Conservation (phyloP, 2,888 invertebrate species). For the Cryptocephalus moraei region DNA sequence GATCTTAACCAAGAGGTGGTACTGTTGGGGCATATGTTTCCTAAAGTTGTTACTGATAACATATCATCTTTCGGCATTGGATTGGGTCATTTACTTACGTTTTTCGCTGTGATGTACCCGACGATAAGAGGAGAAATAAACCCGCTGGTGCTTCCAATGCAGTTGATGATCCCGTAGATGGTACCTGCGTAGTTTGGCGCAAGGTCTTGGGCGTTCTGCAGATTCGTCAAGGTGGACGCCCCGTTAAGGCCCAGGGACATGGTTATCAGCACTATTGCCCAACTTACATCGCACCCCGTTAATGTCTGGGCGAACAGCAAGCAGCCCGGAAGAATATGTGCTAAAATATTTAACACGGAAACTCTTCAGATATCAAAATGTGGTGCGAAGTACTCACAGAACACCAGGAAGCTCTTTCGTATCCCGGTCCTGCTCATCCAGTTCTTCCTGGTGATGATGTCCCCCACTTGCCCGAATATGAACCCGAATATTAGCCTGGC, state of each 20-base stretch:
- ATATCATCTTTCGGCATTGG: neutral
- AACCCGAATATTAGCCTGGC: conserved; percentile 59
- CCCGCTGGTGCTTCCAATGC: conserved; percentile 58
- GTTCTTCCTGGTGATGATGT: conserved; percentile 44
- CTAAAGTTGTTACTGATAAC: neutral
- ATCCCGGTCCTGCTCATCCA: conserved; percentile 45
- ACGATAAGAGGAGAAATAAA: conserved; percentile 62
- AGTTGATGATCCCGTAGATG: conserved; percentile 63
- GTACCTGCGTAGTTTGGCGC: conserved; percentile 66
- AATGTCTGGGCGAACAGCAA: conserved; percentile 44
- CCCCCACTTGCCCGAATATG: conserved; percentile 60
- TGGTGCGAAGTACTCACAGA: conserved; percentile 39
- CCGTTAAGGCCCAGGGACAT: conserved; percentile 53
- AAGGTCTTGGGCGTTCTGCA: conserved; percentile 51
- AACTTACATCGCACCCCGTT: conserved; percentile 51
- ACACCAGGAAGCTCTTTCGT: conserved; percentile 55
- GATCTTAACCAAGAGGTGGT: neutral
- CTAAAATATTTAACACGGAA: conserved; percentile 20
- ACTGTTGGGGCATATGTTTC: neutral
- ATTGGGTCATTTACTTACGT: conserved; percentile 20
- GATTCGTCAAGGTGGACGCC: conserved; percentile 34
- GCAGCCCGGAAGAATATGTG: conserved; percentile 42
- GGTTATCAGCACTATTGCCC: conserved; percentile 55
- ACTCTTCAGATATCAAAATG: neutral
- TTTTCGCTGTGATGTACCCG: conserved; percentile 39